These are phyloP conservation scores for Agrilus mali DNA, from an alignment of 2,888 invertebrate species.

Conservation along the genomic window DNA sequence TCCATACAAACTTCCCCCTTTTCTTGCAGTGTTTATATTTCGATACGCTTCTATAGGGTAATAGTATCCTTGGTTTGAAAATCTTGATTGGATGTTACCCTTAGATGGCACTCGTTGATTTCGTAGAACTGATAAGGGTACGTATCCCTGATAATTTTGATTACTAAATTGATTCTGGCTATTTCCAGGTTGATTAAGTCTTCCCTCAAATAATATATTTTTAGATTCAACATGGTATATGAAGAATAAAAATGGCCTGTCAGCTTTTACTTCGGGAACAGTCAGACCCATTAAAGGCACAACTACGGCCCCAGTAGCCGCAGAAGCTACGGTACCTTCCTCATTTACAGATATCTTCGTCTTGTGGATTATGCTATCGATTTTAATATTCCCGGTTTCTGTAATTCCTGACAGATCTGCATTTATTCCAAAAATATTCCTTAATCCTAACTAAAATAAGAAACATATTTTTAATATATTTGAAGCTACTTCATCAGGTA, in stretches of 20 bases:
- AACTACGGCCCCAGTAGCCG: conserved; percentile 44
- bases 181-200: conserved; percentile 19
- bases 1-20: too few relatives aligned
- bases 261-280: conserved; percentile 38
- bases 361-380: conserved; percentile 48
- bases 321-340: conserved; percentile 51
- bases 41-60: too few relatives aligned
- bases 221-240: conserved; percentile 44
- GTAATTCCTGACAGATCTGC: conserved; percentile 48
- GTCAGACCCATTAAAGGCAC: conserved; percentile 46
- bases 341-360: conserved; percentile 54
- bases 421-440: conserved; percentile 39
- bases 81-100: too few relatives aligned
- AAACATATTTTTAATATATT: conserved; percentile 1
- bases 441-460: conserved; percentile 44
- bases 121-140: too few relatives aligned
- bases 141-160: too few relatives aligned
- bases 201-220: conserved; percentile 51
- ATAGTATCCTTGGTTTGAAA: too few relatives aligned
- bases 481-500: background rate
- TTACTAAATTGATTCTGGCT: too few relatives aligned
- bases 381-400: conserved; percentile 29
- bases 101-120: too few relatives aligned
- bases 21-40: too few relatives aligned
- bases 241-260: conserved; percentile 54